Evolutionary conservation across 2,888 invertebrate genomes (phyloP).

Genomic region (Microplitis manilae): DNA sequence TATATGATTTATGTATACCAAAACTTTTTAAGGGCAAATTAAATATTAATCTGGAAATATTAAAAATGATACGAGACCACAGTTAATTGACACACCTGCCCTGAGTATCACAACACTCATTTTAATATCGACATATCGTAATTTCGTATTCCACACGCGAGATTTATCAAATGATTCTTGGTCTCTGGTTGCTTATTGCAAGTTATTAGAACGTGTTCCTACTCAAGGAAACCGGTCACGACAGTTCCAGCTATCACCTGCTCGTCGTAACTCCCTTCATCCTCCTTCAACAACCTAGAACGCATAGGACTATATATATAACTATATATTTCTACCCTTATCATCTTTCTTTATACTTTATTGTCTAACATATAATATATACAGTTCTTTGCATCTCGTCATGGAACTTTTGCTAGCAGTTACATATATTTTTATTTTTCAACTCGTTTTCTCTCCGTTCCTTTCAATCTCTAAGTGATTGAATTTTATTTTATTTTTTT

Average conservation of each 20-base stretch:
- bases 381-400: background rate
- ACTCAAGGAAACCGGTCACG: constrained; percentile 60
- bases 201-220: constrained; percentile 60
- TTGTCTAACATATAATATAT: background rate
- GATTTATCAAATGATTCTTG: constrained; percentile 51
- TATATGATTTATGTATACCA: background rate
- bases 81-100: constrained; percentile 44
- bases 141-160: constrained; percentile 50
- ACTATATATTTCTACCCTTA: constrained; percentile 11
- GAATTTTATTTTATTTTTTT: constrained; percentile 18
- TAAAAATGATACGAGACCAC: background rate
- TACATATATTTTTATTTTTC: background rate
- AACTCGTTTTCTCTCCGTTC: constrained; percentile 2
- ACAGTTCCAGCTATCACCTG: constrained; percentile 60
- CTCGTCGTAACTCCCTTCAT: constrained; percentile 48
- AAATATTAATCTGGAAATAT: background rate
- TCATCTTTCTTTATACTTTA: constrained; percentile 10
- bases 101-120: constrained; percentile 1
- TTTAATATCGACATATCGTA: constrained; percentile 41
- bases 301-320: background rate
- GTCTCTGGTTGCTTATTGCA: constrained; percentile 57
- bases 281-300: constrained; percentile 41
- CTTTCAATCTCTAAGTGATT: background rate
- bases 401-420: background rate
- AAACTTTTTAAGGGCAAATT: background rate